Conservation (phyloP, 37 sponge, comb jelly and placozoan species). For the Chondrosia reniformis region DNA sequence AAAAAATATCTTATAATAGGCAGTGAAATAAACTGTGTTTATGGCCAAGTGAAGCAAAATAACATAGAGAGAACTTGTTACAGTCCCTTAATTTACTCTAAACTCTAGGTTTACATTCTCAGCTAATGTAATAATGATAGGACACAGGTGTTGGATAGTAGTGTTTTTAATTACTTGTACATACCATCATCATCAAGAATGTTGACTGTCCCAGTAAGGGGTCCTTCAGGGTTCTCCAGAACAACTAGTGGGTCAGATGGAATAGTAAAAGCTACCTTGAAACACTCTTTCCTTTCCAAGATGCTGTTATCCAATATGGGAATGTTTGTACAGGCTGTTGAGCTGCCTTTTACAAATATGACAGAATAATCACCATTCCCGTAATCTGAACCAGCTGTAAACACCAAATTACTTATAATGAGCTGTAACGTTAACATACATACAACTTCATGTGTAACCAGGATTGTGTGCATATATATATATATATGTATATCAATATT, state of each 20-base stretch:
- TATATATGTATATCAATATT: background rate
- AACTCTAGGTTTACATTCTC: too few relatives aligned
- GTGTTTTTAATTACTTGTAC: too few relatives aligned
- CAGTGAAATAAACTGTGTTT: too few relatives aligned
- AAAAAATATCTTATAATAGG: too few relatives aligned
- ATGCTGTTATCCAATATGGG: constrained; percentile 11
- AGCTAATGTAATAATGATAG: too few relatives aligned
- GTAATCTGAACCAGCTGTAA: constrained; percentile 7
- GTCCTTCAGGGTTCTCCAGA: background rate
- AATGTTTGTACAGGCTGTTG: background rate
- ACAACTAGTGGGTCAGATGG: background rate
- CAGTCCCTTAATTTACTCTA: too few relatives aligned
- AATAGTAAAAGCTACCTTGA: constrained; percentile 1
- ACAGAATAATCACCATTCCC: background rate
- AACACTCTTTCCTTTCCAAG: constrained; percentile 13
- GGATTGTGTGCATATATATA: background rate
- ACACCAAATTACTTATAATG: too few relatives aligned
- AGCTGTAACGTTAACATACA: too few relatives aligned
- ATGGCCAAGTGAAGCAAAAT: too few relatives aligned
- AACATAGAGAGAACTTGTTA: too few relatives aligned
- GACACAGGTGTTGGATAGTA: too few relatives aligned
- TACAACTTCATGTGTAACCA: background rate
- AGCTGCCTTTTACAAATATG: background rate
- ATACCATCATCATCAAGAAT: constrained; percentile 19
- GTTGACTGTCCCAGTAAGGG: background rate